Evolutionary conservation across 1,140 invertebrate genomes (phyloP).

Genomic region (Penaeus chinensis): DNA sequence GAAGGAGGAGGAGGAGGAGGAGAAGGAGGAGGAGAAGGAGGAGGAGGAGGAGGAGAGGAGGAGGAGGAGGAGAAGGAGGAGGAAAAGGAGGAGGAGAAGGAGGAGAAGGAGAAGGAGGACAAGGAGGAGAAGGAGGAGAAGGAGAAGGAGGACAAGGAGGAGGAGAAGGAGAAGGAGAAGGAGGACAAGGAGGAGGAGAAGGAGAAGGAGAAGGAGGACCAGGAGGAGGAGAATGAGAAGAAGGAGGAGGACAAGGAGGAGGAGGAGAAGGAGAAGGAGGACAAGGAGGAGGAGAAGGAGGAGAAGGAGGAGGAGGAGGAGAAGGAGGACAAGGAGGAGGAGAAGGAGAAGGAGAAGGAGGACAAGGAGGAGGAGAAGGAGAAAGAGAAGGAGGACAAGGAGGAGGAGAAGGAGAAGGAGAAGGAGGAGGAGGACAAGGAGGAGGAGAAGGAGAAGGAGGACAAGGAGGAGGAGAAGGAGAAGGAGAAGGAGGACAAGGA

Average conservation of each 20-base stretch:
- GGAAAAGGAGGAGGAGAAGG: background rate
- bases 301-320: too few species aligned
- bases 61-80: too few species aligned
- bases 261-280: background rate
- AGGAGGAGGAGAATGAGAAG: background rate
- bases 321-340: background rate
- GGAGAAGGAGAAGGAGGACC: background rate
- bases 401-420: too few species aligned
- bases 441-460: too few species aligned
- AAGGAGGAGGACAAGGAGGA: background rate
- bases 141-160: background rate
- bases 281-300: slow-evolving; percentile 2
- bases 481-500: too few species aligned
- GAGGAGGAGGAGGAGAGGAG: too few species aligned
- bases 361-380: slow-evolving; percentile 6
- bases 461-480: too few species aligned
- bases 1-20: too few species aligned
- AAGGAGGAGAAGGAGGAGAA: slow-evolving; percentile 1
- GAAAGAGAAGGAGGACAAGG: slow-evolving; percentile 10
- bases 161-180: slow-evolving; percentile 19
- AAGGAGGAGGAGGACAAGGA: too few species aligned
- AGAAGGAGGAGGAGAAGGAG: too few species aligned
- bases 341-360: slow-evolving; percentile 2
- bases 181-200: background rate
- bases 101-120: slow-evolving; percentile 8